Base-by-base conservation (phyloP, 2,113 vertebrate species). In the Pteronura brasiliensis region DNA sequence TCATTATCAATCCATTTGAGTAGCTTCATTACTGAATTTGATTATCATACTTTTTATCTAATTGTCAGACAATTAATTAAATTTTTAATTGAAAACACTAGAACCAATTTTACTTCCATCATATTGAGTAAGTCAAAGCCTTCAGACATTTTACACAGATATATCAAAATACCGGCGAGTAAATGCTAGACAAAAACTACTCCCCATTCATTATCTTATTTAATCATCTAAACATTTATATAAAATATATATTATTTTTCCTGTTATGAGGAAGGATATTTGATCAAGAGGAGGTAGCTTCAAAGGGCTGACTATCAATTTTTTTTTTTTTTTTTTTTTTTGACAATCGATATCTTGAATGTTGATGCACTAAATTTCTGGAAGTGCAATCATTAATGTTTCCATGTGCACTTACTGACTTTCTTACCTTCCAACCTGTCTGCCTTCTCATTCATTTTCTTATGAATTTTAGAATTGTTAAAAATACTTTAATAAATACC, bases 401-500 rank as follows among this genome's bases (percentile, higher is more conserved):
- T 65, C n/a, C 8, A 2, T 9, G 7, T 27, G 4, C 6, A 23
- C 25, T 49, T 80, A 23, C 7, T 27, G 3, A 7, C 21, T 13
- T 82, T n/a, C 12, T 82, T 3, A 39, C 3, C 25, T 92, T 88
- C 71, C 47, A 31, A 0, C 52, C 94, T 97, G 47, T 18, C 34
- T 85, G 20, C 9, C 34, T 97, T 85, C 67, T 81, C 92, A 88
- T 77, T 23, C 83, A 18, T 20, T 94, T 97, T 67, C 36, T 57
- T 65, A 23, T 7, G 90, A 27, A 65, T 27, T 15, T 1, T 34
- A 89, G 25, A 69, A 93, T 90, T 98, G 76, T 87, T 96, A 87
- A 67, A 85, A 74, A 31, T 39, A 59, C n/a, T 94, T 97, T 92
- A 55, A 96, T 67, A 96, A 96, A 85, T 11, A 91, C 42, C 13